Percentiles rank a stretch among this genome's conserved stretches.
These are phyloP conservation scores for Melopsittacus undulatus DNA, from an alignment of 2,797 vertebrate genomes.

Conservation along the genomic window DNA sequence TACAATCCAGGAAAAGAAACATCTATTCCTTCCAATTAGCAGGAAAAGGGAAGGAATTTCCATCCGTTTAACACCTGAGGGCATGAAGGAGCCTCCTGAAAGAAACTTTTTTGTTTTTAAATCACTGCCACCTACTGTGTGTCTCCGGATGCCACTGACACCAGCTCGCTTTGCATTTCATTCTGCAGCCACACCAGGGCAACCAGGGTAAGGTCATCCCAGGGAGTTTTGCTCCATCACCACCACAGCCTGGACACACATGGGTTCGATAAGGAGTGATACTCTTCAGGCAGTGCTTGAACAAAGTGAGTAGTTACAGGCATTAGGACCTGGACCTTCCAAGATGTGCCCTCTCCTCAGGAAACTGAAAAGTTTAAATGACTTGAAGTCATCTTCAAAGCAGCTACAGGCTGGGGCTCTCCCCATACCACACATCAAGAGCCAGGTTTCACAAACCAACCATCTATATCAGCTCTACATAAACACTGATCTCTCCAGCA, in stretches of 20 bases:
- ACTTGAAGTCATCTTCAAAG: neutral
- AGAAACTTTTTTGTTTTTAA: neutral
- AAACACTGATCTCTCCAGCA: neutral
- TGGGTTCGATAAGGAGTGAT: neutral
- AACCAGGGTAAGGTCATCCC: neutral
- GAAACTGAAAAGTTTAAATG: neutral
- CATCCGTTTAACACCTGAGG: neutral
- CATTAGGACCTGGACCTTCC: neutral
- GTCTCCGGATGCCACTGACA: neutral
- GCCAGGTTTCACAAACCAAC: neutral
- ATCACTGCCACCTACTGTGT: constrained; percentile 6
- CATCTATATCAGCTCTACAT: fast-evolving
- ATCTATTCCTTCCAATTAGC: constrained; percentile 11
- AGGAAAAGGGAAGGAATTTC: constrained; percentile 47
- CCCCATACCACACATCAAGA: neutral
- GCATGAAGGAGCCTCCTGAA: constrained; percentile 6
- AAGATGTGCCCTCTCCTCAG: neutral
- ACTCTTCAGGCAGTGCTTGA: neutral
- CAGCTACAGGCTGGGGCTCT: neutral
- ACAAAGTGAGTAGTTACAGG: neutral
- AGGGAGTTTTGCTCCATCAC: neutral
- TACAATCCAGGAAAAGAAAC: constrained; percentile 9
- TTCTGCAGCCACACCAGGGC: neutral
- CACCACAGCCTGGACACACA: neutral
- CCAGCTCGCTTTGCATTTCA: neutral